Conservation (phyloP, 1,140 invertebrate genomes). For the Diplogasteroides magnus region DNA sequence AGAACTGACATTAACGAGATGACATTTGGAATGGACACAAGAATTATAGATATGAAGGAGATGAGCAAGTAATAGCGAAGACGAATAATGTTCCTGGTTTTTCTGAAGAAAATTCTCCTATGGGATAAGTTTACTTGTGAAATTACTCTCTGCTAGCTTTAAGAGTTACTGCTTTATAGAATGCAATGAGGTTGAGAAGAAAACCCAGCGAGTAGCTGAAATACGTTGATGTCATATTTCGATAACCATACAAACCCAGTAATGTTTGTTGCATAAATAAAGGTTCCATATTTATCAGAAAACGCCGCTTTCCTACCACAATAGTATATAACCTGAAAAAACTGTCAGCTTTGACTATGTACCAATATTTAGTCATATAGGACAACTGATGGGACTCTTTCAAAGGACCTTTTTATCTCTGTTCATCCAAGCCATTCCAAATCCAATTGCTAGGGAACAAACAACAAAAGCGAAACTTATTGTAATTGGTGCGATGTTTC, state of each 20-base stretch:
- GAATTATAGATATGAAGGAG: constrained; percentile 20
- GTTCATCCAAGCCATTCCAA: constrained; percentile 1
- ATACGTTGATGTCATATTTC: too few relatives aligned
- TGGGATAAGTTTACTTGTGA: background rate
- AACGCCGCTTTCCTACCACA: constrained; percentile 27
- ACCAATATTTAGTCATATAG: too few relatives aligned
- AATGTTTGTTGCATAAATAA: constrained; percentile 23
- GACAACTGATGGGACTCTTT: background rate
- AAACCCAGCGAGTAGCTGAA: background rate
- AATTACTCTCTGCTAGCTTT: too few relatives aligned
- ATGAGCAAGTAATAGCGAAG: constrained; percentile 23
- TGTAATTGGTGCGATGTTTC: constrained; percentile 1
- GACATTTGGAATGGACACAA: constrained; percentile 22
- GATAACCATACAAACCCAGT: background rate
- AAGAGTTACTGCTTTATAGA: too few relatives aligned
- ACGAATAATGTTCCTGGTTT: background rate
- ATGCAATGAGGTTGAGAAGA: background rate
- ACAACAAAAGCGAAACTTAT: constrained; percentile 2
- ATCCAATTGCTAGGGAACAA: background rate
- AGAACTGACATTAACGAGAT: constrained; percentile 15
- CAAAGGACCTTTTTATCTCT: constrained; percentile 9
- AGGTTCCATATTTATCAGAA: constrained; percentile 14
- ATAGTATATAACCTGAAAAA: constrained; percentile 10
- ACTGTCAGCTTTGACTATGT: too few relatives aligned
- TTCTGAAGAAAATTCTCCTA: background rate